Evolutionary conservation across 2,888 invertebrate species (phyloP), one percentile per base, ranked within the genome.

Genomic region (Ceratothoa steindachneri): DNA sequence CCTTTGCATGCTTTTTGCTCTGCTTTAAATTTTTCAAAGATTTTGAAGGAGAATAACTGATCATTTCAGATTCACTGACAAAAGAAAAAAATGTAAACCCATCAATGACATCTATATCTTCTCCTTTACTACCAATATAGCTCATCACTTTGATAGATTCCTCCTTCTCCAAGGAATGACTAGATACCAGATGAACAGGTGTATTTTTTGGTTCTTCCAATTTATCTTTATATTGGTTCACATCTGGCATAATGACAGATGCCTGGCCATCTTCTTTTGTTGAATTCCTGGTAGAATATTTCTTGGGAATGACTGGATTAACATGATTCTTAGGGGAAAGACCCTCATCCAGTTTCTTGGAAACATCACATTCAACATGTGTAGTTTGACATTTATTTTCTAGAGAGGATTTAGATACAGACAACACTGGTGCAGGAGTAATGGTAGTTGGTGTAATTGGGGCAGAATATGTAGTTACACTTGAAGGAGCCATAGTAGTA

Each of bases 41-140:
- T 29, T 29, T 66, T n/a, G 66, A 55, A 65, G 30, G 30, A 29
- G 73, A 60, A 31, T 75, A 73, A 12, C 30, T 30, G 15, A 69
- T 31, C 72, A 76, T 69, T 22, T 73, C 70, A 4, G 67, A 24
- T 52, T 70, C 28, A 30, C 52, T 70, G 19, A 30, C 27, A 65
- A 76, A 79, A 30, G 79, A 79, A 30, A 74, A 67, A 51, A 79
- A 79, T 24, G 79, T 60, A 66, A 79, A 76, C 27, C 76, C 79
- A 73, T 79, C 76, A 12, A 79, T 70, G 5, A 79, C 69, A 31
- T 79, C 79, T 15, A 79, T 67, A 12, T 22, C 12, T 24, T 79
- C 76, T 15, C 76, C 79, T 2, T 15, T 67, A 15, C 71, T 41
- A 4, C 79, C 79, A 1, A 65, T 30, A 29, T 41, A 69, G 41